Evolutionary conservation across 1,140 invertebrate species (phyloP).

Genomic region (Diploscapter pachys): DNA sequence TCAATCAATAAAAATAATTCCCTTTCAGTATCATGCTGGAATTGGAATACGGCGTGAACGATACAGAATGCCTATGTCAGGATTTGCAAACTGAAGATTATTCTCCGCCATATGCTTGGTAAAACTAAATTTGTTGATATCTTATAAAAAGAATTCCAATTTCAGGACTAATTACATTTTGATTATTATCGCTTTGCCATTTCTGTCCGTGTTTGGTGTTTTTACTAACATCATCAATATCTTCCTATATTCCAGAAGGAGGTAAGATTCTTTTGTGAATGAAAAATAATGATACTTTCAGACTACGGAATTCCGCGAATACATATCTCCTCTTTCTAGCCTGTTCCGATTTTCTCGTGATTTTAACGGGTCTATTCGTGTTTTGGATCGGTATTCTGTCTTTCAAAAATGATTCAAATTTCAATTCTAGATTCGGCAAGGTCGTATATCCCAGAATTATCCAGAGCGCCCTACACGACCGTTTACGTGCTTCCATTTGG

Average conservation of each 20-base stretch:
- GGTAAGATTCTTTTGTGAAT: slow-evolving; percentile 24
- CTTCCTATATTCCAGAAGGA: slow-evolving; percentile 51
- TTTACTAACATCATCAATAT: slow-evolving; percentile 54
- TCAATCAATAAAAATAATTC: too few relatives aligned
- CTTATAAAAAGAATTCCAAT: slow-evolving; percentile 1
- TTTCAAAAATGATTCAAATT: too few relatives aligned
- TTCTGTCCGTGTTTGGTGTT: slow-evolving; percentile 52
- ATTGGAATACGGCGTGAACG: slow-evolving; percentile 17
- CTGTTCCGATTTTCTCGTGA: slow-evolving; percentile 53
- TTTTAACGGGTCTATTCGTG: slow-evolving; percentile 56
- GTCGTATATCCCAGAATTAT: slow-evolving; percentile 52
- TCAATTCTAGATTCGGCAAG: slow-evolving; percentile 44
- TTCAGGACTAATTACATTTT: slow-evolving; percentile 52
- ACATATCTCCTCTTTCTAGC: slow-evolving; percentile 53
- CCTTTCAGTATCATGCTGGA: too few relatives aligned
- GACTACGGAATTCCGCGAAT: slow-evolving; percentile 53
- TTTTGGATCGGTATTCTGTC: slow-evolving; percentile 49
- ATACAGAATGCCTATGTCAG: slow-evolving; percentile 44
- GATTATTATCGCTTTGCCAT: slow-evolving; percentile 52
- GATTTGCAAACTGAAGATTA: slow-evolving; percentile 55
- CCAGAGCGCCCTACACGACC: slow-evolving; percentile 54
- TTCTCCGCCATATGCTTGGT: slow-evolving; percentile 58
- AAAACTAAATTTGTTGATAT: not conserved
- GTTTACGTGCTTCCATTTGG: slow-evolving; percentile 52
- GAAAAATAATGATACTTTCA: slow-evolving; percentile 28